Conservation (phyloP, 2,797 vertebrate species). For the Monodelphis domestica region DNA sequence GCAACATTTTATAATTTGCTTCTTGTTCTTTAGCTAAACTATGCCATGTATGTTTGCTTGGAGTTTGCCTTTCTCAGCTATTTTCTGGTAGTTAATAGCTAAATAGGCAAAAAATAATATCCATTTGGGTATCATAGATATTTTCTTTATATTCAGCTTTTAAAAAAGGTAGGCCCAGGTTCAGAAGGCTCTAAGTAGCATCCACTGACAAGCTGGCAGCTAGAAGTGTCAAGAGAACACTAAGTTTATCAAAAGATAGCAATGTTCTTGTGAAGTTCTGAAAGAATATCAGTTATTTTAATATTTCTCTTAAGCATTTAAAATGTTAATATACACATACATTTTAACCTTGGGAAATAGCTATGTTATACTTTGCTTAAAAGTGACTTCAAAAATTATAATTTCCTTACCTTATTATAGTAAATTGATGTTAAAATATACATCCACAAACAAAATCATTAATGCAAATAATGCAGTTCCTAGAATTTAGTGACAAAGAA, state of each 20-base stretch:
- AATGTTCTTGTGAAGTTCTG: constrained; percentile 1
- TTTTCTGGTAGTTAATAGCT: not conserved
- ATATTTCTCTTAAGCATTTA: constrained; percentile 5
- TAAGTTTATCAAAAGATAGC: not conserved
- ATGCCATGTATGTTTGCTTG: not conserved
- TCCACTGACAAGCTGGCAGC: not conserved
- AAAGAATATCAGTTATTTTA: not conserved
- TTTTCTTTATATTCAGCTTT: not conserved
- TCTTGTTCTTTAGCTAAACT: not conserved
- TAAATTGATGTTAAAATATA: constrained; percentile 60
- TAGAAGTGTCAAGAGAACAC: not conserved
- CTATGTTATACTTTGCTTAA: not conserved
- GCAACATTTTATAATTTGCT: not conserved
- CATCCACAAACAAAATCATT: constrained; percentile 27
- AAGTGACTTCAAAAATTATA: constrained; percentile 12
- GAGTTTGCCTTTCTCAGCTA: not conserved
- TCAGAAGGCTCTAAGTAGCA: constrained; percentile 18
- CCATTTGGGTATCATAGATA: not conserved
- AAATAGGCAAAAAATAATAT: constrained; percentile 26
- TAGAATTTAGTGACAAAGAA: constrained; percentile 45
- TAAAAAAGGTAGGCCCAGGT: not conserved
- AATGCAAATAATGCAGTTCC: constrained; percentile 48
- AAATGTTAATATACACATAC: constrained; percentile 19
- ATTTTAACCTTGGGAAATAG: constrained; percentile 25
- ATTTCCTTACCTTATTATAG: constrained; percentile 41